Evolutionary conservation across 2,797 vertebrate species (phyloP), one percentile per base, ranked within the genome.

Genomic region (Apogon talboti): DNA sequence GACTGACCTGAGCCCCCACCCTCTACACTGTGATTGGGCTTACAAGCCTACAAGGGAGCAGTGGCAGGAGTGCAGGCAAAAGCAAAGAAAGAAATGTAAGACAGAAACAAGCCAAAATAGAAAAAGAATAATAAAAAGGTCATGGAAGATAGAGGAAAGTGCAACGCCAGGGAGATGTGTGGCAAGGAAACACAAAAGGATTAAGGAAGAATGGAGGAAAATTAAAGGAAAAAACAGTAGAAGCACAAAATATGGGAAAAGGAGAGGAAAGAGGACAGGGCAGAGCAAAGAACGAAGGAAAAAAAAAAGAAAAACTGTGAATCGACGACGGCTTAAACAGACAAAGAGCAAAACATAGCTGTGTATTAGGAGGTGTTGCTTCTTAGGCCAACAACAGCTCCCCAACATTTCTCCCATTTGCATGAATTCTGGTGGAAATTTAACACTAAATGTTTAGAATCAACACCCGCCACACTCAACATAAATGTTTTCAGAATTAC

Each of bases 11-110:
- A 85, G 92, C 95, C 94, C 92, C 96, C 96, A 82, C 96, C 95
- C 94, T 99, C 98, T 90, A 94, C 94, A 92, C 95, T 96, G 94
- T 96, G 97, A 94, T 97, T 96, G 94, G 96, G 95, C 95, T 98
- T 99, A 94, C 96, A 98, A 91, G 97, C 96, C 96, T 98, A 96
- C 46, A 78, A 44, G 52, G 30, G 24, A 2, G 11, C 28, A 11
- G 37, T 6, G 65, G 64, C 4, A 42, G 52, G 19, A 50, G 69
- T 4, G 61, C 69, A 76, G 64, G 84, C 62, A 71, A 74, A 76
- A 55, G 52, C 62, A 74, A 74, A 66, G 57, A 69, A 78, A 54
- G 45, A 63, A 71, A 76, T 4, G n/a, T 11, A 35, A 33, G 43
- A 59, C 45, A 56, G 47, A 46, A 67, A 61, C 68, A 21, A 35